These are phyloP conservation scores for Girardinichthys multiradiatus DNA, from an alignment of 2,113 vertebrate genomes.

Conservation along the genomic window DNA sequence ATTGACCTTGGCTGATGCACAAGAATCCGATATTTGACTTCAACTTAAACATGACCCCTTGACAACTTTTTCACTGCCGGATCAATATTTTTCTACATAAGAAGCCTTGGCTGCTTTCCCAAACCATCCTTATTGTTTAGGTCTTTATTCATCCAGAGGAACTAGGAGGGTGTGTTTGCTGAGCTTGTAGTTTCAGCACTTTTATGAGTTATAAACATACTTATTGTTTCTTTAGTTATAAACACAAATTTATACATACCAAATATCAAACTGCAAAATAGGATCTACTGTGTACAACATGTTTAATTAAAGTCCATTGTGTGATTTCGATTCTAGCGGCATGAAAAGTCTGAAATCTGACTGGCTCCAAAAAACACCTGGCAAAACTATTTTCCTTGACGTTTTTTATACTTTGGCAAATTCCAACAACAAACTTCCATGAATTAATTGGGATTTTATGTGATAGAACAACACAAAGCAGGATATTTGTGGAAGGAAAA, in stretches of 20 bases:
- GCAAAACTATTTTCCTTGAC: background rate
- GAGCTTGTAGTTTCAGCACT: conserved; percentile 15
- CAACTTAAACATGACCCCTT: conserved; percentile 53
- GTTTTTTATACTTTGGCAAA: background rate
- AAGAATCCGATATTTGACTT: conserved; percentile 48
- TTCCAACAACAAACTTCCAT: no score
- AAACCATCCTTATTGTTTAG: conserved; percentile 3
- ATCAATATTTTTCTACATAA: conserved; percentile 60
- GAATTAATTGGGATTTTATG: background rate
- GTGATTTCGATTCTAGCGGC: background rate
- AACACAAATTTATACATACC: conserved; percentile 33
- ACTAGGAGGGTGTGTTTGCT: conserved; percentile 29
- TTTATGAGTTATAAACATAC: conserved; percentile 8
- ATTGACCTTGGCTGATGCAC: conserved; percentile 15
- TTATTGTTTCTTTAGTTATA: background rate
- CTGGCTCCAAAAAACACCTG: background rate
- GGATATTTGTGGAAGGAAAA: background rate
- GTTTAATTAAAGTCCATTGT: background rate
- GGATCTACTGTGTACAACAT: background rate
- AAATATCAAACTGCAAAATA: background rate
- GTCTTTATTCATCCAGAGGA: conserved; percentile 7
- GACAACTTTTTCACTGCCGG: conserved; percentile 14
- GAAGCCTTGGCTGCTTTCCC: conserved; percentile 14
- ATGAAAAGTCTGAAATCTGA: background rate
- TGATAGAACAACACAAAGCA: background rate